Evolutionary conservation across 2,113 vertebrate species (phyloP).

Genomic region (Enhydra lutris): DNA sequence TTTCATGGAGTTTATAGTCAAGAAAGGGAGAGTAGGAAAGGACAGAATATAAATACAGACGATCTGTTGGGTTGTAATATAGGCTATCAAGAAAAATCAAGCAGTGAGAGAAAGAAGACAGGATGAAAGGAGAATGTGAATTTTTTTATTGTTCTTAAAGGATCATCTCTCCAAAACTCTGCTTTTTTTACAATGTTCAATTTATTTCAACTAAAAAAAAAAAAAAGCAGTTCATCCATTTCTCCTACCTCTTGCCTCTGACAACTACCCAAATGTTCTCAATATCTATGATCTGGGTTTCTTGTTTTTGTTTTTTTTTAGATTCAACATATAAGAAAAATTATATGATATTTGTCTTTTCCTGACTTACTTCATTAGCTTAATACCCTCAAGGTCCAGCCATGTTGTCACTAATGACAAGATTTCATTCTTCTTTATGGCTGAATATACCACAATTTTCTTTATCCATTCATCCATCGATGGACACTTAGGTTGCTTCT

Average conservation of each 20-base stretch:
- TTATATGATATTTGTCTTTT: neutral
- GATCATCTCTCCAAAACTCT: neutral
- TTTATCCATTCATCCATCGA: neutral
- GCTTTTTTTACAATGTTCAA: neutral
- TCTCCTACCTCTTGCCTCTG: neutral
- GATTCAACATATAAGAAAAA: neutral
- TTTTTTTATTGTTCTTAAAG: neutral
- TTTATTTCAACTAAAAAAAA: neutral
- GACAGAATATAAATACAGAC: neutral
- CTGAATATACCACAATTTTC: neutral
- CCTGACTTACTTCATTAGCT: neutral
- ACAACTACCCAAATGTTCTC: neutral
- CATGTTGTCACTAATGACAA: neutral
- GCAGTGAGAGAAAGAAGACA: neutral
- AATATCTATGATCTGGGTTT: neutral
- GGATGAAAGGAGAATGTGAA: neutral
- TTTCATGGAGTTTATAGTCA: neutral
- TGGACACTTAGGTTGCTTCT: neutral
- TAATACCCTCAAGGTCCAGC: neutral
- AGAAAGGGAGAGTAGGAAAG: neutral
- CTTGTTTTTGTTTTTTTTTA: neutral
- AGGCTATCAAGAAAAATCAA: neutral
- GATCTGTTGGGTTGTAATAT: neutral
- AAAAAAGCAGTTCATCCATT: neutral
- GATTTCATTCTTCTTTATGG: neutral